Evolutionary conservation across 2,797 vertebrate genomes (phyloP), one percentile per base, ranked within the genome.

Genomic region (Phrynocephalus guinanensis): DNA sequence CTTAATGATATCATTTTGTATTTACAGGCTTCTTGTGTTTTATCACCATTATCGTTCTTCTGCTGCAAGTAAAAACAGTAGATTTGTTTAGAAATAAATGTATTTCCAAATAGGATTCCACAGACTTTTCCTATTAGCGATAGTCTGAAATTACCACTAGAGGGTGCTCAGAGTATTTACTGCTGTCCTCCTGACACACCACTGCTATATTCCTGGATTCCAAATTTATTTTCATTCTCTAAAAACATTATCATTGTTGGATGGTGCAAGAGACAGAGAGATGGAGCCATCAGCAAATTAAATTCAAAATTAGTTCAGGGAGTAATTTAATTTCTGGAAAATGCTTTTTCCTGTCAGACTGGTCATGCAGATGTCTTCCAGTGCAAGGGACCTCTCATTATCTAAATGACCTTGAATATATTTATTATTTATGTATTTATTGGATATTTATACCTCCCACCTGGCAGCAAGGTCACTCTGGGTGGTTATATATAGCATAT

Each of bases 71-170:
- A 33, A 84, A 75, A 63, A 26, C 9, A 63, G 22, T 1, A 63
- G 70, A 13, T 38, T 38, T 48, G 6, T 20, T 56, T 33, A 30
- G 70, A 30, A 22, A 16, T 26, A 66, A 18, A 77, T 76, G 16
- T 22, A 71, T n/a, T 22, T 76, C 60, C 8, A 28, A 77, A 44
- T 1, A 85, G 50, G 18, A 28, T 30, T 30, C 2, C 20, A 56
- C 3, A 16, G 28, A 73, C 30, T 50, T 63, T 72, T 48, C 50
- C 48, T 66, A 24, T 71, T 16, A 86, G 13, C 8, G n/a, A 78
- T 68, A 3, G 44, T 8, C 63, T 68, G 28, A 66, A 48, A 66
- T 18, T 71, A 73, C 85, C 85, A 86, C 85, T 81, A 86, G 79
- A 81, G 78, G 79, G 85, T 63, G 70, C 68, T n/a, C 70, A 16